phyloP scores from a whole-genome alignment of 2,113 vertebrate species.

The Dinomys branickii region DNA sequence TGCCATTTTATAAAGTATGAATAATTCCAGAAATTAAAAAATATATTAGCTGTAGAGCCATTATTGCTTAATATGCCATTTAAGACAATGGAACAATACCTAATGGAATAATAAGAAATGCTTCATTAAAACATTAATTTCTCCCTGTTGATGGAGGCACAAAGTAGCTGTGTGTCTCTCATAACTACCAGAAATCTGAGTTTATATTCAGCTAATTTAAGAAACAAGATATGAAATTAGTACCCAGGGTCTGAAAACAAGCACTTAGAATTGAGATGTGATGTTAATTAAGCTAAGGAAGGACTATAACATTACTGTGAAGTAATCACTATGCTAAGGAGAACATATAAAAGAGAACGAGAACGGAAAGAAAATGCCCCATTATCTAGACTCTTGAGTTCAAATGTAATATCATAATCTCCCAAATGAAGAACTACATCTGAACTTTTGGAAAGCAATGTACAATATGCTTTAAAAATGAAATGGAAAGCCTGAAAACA shows the following conservation, averaged over 20 bases:
- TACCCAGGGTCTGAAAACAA: slow-evolving; percentile 73
- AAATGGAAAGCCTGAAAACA: neutral
- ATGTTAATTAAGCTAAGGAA: slow-evolving; percentile 79
- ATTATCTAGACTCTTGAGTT: slow-evolving; percentile 70
- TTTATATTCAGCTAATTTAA: slow-evolving; percentile 72
- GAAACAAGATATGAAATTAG: slow-evolving; percentile 76
- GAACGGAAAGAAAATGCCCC: slow-evolving; percentile 61
- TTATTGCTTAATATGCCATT: slow-evolving; percentile 61
- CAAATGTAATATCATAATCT: slow-evolving; percentile 54
- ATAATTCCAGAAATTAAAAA: slow-evolving; percentile 47
- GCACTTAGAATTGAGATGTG: slow-evolving; percentile 77
- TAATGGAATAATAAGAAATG: slow-evolving; percentile 60
- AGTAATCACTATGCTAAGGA: slow-evolving; percentile 71
- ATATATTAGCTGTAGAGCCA: slow-evolving; percentile 40
- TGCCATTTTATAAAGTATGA: slow-evolving; percentile 56
- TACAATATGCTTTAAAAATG: neutral
- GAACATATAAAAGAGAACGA: slow-evolving; percentile 74
- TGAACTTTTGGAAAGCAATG: slow-evolving; percentile 40
- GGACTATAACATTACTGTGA: slow-evolving; percentile 66
- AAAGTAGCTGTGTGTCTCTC: slow-evolving; percentile 37
- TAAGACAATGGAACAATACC: slow-evolving; percentile 51
- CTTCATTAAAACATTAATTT: slow-evolving; percentile 73
- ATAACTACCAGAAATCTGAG: slow-evolving; percentile 69
- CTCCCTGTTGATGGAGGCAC: slow-evolving; percentile 59
- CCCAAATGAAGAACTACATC: slow-evolving; percentile 43